Evolutionary conservation across 2,797 vertebrate genomes (phyloP).

Genomic region (Rhodeus uyekii): DNA sequence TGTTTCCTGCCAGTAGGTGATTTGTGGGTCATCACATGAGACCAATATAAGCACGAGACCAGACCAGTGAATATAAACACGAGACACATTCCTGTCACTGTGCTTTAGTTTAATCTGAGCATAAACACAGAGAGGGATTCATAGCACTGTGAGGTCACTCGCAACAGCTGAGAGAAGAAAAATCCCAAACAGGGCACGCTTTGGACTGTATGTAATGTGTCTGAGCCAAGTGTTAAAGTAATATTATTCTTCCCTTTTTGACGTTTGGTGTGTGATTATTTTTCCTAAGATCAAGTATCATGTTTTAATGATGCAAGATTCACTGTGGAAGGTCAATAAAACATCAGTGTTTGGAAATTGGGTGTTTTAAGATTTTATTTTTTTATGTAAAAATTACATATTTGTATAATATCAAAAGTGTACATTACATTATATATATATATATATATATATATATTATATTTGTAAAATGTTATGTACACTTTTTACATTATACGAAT

Average conservation of each 20-base stretch:
- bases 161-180: background rate
- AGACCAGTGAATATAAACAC: constrained; percentile 65
- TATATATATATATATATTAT: no score
- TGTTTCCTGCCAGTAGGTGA: constrained; percentile 39
- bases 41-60: constrained; percentile 66
- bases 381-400: no score
- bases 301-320: background rate
- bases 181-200: background rate
- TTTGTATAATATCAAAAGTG: no score
- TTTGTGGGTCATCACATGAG: constrained; percentile 69
- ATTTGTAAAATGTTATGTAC: no score
- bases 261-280: background rate
- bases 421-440: no score
- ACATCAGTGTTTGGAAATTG: background rate
- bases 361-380: no score
- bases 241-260: background rate
- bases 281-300: background rate
- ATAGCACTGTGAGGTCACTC: constrained; percentile 23
- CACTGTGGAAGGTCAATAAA: background rate
- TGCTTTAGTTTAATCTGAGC: constrained; percentile 15
- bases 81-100: constrained; percentile 58
- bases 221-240: constrained; percentile 4
- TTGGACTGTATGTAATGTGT: background rate
- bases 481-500: no score
- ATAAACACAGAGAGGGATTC: constrained; percentile 40